Evolutionary conservation across 2,113 vertebrate species (phyloP).

Genomic region (Campylorhamphus procurvoides): DNA sequence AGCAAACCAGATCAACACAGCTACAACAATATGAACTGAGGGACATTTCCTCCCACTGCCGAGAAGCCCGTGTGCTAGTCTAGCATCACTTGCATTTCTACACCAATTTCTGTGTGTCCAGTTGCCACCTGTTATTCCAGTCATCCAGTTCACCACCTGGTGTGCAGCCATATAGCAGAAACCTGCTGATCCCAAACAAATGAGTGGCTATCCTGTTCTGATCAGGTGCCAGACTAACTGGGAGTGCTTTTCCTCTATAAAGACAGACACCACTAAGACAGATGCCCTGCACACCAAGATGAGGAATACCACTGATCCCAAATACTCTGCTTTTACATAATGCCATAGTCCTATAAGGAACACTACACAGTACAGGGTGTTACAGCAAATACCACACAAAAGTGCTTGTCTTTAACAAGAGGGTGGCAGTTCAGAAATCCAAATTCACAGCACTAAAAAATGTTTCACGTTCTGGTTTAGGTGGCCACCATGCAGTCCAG

Average conservation of each 20-base stretch:
- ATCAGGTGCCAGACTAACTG: background rate
- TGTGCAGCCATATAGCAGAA: background rate
- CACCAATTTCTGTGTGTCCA: fast-evolving
- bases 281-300: background rate
- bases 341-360: background rate
- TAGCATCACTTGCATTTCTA: background rate
- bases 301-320: background rate
- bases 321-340: background rate
- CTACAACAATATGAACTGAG: background rate
- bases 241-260: background rate
- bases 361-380: fast-evolving
- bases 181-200: background rate
- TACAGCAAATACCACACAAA: fast-evolving
- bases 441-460: background rate
- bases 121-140: background rate
- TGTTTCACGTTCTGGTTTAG: background rate
- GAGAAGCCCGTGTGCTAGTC: background rate
- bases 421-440: fast-evolving
- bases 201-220: background rate
- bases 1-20: background rate
- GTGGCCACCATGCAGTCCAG: background rate
- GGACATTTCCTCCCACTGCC: background rate
- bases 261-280: background rate
- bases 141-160: background rate
- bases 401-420: background rate